Evolutionary conservation across 2,113 vertebrate genomes (phyloP).

Genomic region (Athene noctua): DNA sequence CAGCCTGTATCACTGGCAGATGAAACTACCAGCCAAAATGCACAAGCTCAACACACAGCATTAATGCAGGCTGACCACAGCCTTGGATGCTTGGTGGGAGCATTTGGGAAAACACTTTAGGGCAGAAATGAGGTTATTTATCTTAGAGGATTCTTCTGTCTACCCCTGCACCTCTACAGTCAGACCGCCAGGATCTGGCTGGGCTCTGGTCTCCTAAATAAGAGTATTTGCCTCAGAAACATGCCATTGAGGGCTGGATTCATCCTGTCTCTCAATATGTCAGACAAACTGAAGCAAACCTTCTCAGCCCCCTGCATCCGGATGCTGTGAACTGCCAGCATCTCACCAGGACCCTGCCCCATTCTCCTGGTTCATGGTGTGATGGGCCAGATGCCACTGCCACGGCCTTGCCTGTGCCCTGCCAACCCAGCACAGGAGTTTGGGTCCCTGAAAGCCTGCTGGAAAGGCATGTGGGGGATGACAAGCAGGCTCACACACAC

Average conservation of each 20-base stretch:
- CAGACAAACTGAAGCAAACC: neutral
- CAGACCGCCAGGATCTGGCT: neutral
- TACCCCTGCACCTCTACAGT: neutral
- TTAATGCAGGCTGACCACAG: neutral
- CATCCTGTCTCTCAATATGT: neutral
- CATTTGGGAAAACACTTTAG: neutral
- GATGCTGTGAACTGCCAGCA: neutral
- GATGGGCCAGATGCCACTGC: neutral
- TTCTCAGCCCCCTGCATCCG: neutral
- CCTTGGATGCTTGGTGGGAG: neutral
- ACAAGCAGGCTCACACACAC: neutral
- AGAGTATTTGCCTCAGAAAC: neutral
- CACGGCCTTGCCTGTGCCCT: rapidly evolving
- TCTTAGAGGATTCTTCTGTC: neutral
- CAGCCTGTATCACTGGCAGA: neutral
- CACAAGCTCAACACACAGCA: neutral
- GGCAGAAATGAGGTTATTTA: neutral
- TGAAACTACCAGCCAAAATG: neutral
- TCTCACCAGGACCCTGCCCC: neutral
- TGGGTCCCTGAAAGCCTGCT: neutral
- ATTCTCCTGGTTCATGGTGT: neutral
- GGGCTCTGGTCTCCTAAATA: neutral
- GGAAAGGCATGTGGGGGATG: neutral
- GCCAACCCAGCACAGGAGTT: rapidly evolving
- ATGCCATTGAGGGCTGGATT: neutral